phyloP scores from a whole-genome alignment of 2,113 vertebrate genomes.

The Anhinga rufa region DNA sequence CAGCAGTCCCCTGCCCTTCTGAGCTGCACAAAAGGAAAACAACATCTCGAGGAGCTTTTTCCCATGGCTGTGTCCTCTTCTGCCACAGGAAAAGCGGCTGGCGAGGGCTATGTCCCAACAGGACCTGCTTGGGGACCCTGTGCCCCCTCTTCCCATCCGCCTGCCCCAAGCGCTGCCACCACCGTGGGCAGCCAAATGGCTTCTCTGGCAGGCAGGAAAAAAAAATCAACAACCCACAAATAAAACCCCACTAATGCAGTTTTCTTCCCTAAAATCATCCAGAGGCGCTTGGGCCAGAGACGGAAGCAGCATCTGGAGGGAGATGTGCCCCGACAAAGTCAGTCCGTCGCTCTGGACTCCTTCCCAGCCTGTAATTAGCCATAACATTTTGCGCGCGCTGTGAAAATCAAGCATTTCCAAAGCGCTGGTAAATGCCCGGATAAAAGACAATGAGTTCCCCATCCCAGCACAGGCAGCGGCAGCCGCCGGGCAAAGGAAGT shows the following conservation, averaged over 20 bases:
- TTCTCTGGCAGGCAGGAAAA: background rate
- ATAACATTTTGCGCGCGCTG: fast-evolving
- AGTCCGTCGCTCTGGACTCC: background rate
- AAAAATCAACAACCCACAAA: background rate
- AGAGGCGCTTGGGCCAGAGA: fast-evolving
- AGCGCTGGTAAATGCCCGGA: fast-evolving
- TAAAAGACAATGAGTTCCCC: background rate
- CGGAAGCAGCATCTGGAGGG: background rate
- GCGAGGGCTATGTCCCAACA: fast-evolving
- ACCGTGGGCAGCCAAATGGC: fast-evolving
- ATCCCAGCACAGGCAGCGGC: fast-evolving
- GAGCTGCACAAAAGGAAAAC: background rate
- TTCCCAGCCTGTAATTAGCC: background rate
- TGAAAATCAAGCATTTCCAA: background rate
- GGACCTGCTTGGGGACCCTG: background rate
- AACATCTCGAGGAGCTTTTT: background rate
- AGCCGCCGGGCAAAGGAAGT: background rate
- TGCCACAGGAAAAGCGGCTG: background rate
- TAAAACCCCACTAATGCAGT: background rate
- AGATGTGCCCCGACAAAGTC: background rate
- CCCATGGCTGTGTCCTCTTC: background rate
- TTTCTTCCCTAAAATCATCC: background rate
- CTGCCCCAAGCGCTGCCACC: background rate
- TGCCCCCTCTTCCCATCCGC: background rate
- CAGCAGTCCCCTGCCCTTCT: background rate